phyloP scores from a whole-genome alignment of 2,113 vertebrate species.

The Nipponia nippon region DNA sequence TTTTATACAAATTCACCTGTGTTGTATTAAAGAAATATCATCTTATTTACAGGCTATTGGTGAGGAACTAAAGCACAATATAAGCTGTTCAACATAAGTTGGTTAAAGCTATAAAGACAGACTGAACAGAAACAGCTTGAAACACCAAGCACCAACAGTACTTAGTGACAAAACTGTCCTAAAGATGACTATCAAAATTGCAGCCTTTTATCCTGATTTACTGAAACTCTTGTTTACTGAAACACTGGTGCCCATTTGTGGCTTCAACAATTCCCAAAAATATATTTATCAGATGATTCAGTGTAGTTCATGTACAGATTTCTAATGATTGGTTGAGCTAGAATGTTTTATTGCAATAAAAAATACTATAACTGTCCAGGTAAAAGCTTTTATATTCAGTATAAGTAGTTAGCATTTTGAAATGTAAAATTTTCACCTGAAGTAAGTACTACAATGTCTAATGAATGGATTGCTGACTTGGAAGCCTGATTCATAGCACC shows the following conservation, averaged over 20 bases:
- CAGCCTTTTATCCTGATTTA: neutral
- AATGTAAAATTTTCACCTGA: neutral
- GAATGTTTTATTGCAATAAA: neutral
- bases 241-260: neutral
- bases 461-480: neutral
- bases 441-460: neutral
- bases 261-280: neutral
- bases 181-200: neutral
- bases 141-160: neutral
- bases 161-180: neutral
- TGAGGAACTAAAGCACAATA: neutral
- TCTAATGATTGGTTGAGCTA: neutral
- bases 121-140: neutral
- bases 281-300: neutral
- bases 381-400: neutral
- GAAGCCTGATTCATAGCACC: neutral
- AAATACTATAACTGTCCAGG: neutral
- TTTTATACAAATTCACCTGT: neutral
- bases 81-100: neutral
- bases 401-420: neutral
- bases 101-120: neutral
- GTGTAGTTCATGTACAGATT: neutral
- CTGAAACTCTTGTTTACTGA: neutral
- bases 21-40: neutral
- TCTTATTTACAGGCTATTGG: neutral